Conservation (phyloP, 2,888 invertebrate genomes). For the Pegoplata infirma region DNA sequence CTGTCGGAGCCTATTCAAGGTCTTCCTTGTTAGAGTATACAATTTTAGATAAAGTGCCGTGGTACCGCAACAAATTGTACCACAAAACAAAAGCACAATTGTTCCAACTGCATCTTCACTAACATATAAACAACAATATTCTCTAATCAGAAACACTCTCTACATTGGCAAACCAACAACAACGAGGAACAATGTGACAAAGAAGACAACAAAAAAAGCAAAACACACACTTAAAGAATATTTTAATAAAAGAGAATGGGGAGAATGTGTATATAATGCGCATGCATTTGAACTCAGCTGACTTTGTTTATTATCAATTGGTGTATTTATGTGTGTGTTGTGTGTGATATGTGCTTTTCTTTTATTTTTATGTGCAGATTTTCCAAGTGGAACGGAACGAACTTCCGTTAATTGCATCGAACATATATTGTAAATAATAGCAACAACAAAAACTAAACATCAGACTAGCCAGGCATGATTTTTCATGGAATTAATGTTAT, state of each 20-base stretch:
- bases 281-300: constrained; percentile 60
- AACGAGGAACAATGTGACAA: too few relatives aligned
- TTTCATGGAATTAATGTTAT: constrained; percentile 56
- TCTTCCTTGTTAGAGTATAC: too few relatives aligned
- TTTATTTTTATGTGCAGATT: constrained; percentile 55
- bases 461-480: constrained; percentile 47
- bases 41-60: too few relatives aligned
- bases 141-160: constrained; percentile 8
- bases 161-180: too few relatives aligned
- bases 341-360: too few relatives aligned
- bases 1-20: too few relatives aligned
- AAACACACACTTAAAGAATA: too few relatives aligned
- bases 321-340: not conserved
- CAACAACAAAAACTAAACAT: constrained; percentile 1
- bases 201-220: too few relatives aligned
- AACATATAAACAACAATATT: not conserved
- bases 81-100: too few relatives aligned
- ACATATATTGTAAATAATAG: not conserved
- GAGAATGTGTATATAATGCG: too few relatives aligned
- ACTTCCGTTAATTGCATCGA: constrained; percentile 59
- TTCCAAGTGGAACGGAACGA: constrained; percentile 63
- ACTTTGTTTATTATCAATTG: constrained; percentile 53
- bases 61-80: too few relatives aligned
- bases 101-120: too few relatives aligned
- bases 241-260: not conserved